These are phyloP conservation scores for Agrochola circellaris DNA, from an alignment of 2,888 invertebrate species.

Conservation along the genomic window DNA sequence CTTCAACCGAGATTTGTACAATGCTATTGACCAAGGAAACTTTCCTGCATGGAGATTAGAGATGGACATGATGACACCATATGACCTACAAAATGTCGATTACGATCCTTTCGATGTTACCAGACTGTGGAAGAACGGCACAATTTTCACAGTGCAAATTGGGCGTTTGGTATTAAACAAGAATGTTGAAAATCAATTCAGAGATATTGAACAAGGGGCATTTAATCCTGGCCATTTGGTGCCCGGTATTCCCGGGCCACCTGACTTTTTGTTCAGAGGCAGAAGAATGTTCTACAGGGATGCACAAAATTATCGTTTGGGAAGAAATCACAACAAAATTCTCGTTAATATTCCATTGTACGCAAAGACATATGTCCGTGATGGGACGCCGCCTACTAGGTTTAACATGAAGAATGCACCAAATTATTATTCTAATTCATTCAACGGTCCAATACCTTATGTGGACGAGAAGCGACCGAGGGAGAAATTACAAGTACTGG, in stretches of 20 bases:
- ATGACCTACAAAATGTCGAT: constrained; percentile 78
- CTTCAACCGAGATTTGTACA: constrained; percentile 94
- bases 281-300: constrained; percentile 88
- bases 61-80: constrained; percentile 83
- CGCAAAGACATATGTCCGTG: constrained; percentile 68
- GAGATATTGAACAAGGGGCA: constrained; percentile 88
- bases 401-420: constrained; percentile 69
- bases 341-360: constrained; percentile 69
- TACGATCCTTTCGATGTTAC: constrained; percentile 88
- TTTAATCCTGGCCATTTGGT: constrained; percentile 81
- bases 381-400: constrained; percentile 69
- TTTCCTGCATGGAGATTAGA: constrained; percentile 86
- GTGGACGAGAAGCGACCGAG: constrained; percentile 66
- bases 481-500: constrained; percentile 60
- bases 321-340: constrained; percentile 72
- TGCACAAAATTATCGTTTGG: constrained; percentile 85
- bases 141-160: constrained; percentile 87
- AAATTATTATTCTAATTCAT: constrained; percentile 74
- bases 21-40: constrained; percentile 93
- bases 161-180: constrained; percentile 86
- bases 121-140: constrained; percentile 82
- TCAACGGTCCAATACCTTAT: constrained; percentile 72
- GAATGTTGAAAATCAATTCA: constrained; percentile 88
- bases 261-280: constrained; percentile 89
- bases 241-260: constrained; percentile 88